Base-by-base conservation (phyloP, 2,113 vertebrate species). In the Otolemur garnettii region DNA sequence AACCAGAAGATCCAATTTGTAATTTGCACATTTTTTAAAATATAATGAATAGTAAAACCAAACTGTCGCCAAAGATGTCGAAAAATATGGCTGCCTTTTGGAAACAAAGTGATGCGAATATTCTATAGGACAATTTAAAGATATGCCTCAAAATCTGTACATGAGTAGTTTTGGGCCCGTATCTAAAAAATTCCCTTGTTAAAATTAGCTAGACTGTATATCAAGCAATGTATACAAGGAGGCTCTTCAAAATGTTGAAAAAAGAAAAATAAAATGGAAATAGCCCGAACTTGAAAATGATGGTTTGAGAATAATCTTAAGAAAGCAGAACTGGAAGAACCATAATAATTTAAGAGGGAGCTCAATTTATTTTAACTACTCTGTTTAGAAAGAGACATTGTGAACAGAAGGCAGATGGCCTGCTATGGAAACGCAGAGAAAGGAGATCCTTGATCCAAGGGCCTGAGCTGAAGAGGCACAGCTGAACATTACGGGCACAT, bases 321-420 rank as follows among this genome's bases (percentile, higher is more conserved):
- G 21, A 21, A 94, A 75, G 33, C n/a, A 72, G 71, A 59, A 88
- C 28, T 90, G 15, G 33, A 9, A 94, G 53, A 90, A 84, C 30
- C 53, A 30, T 53, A 50, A 82, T 81, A 42, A 83, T 92, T 94
- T 84, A 93, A 81, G 66, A 90, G 81, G 64, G 87, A 71, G 9
- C 13, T 82, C 35, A 77, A 92, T 96, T 92, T 93, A 89, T 91
- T 96, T 90, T 94, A 95, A 90, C 53, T 38, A 81, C 68, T 93
- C 75, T 82, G 24, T 64, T 74, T 91, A 68, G 33, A 86, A 93
- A 72, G 35, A 96, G 53, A 82, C 11, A 83, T 83, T 87, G 74
- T 89, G 91, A 95, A 86, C 62, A 93, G 60, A 94, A 97, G 18
- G 60, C 85, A 96, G 78, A 94, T 85, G 91, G 62, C 96, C 86